Evolutionary conservation across 2,797 vertebrate species (phyloP).

Genomic region (Arctocebus calabarensis): DNA sequence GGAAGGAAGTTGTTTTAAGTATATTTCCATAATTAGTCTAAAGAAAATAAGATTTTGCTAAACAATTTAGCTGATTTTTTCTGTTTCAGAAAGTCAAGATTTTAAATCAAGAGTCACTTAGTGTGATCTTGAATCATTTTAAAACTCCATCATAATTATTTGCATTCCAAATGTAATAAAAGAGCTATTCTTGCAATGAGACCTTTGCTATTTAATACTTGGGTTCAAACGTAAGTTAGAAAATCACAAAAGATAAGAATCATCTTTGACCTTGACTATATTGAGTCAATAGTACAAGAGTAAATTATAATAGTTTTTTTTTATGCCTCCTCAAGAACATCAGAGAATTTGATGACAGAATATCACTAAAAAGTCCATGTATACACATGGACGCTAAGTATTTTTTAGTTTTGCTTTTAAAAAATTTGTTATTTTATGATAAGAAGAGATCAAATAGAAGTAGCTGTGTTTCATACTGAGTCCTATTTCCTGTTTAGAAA

Average conservation of each 20-base stretch:
- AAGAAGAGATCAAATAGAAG: background rate
- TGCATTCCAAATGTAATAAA: background rate
- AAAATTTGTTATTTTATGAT: background rate
- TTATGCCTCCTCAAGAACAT: background rate
- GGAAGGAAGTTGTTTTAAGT: constrained; percentile 1
- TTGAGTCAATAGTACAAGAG: constrained; percentile 45
- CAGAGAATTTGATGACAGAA: background rate
- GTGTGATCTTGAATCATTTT: constrained; percentile 3
- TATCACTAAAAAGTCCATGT: background rate
- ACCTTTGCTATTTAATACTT: constrained; percentile 49
- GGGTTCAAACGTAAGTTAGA: constrained; percentile 41
- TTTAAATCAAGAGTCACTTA: constrained; percentile 31
- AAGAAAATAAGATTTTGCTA: constrained; percentile 35
- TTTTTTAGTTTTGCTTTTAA: constrained; percentile 1
- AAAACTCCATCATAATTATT: constrained; percentile 52
- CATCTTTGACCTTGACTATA: constrained; percentile 71
- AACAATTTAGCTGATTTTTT: constrained; percentile 37
- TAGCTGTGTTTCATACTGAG: background rate
- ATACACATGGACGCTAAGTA: background rate
- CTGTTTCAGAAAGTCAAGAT: background rate
- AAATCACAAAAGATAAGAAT: constrained; percentile 67
- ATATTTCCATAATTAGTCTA: constrained; percentile 32
- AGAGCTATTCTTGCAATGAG: background rate
- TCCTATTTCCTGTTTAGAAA: background rate
- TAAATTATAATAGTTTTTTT: background rate